Percentiles rank a stretch among this genome's conserved stretches.
phyloP scores from a whole-genome alignment of 2,113 vertebrate genomes.

The Uria aalge region DNA sequence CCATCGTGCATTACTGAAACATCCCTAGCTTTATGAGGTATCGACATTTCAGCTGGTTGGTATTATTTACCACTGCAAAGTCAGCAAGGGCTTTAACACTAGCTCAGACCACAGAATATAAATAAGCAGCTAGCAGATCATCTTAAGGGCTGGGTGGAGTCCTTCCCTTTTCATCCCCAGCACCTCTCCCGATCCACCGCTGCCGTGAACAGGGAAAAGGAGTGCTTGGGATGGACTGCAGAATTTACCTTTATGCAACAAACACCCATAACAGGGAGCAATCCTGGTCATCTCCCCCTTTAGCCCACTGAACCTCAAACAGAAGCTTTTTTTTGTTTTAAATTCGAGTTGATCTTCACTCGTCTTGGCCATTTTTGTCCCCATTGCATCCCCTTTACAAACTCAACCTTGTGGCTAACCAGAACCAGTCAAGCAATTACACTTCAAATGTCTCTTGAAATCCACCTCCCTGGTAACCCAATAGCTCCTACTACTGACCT shows the following conservation, averaged over 20 bases:
- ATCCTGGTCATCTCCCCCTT: background rate
- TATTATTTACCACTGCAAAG: slow-evolving; percentile 51
- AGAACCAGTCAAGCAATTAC: slow-evolving; percentile 15
- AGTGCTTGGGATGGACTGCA: background rate
- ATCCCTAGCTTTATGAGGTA: background rate
- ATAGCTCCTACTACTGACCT: slow-evolving; percentile 48
- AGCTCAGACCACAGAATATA: slow-evolving; percentile 13
- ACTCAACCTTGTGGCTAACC: background rate
- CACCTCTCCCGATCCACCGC: background rate
- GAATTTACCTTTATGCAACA: background rate
- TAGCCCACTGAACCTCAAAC: background rate
- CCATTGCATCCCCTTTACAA: background rate
- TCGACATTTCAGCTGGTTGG: background rate
- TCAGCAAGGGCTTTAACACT: slow-evolving; percentile 30
- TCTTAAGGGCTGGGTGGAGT: background rate
- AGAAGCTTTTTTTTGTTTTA: background rate
- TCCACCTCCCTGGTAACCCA: slow-evolving; percentile 26
- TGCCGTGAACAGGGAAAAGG: background rate
- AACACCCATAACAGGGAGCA: background rate
- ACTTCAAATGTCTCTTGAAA: background rate
- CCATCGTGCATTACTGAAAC: background rate
- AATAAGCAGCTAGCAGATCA: slow-evolving; percentile 30
- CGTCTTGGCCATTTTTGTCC: background rate
- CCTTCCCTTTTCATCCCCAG: background rate
- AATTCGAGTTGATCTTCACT: background rate